Conservation (phyloP, 2,888 invertebrate genomes). For the Agrotis ipsilon region DNA sequence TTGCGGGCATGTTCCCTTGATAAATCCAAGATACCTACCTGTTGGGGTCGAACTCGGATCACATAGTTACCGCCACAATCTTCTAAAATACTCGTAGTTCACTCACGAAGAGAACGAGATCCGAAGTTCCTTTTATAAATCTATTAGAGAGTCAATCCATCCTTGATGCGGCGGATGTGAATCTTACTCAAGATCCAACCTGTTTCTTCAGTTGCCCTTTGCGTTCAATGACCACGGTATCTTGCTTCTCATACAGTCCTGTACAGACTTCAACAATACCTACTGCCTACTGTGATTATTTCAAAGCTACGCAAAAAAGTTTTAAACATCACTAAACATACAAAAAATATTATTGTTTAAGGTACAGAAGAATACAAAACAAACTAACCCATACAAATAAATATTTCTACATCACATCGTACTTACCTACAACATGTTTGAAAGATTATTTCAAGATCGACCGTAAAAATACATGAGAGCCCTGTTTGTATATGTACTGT, state of each 20-base stretch:
- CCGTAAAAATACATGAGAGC: background rate
- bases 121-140: no score
- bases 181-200: no score
- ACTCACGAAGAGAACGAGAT: background rate
- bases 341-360: no score
- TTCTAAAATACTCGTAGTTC: background rate
- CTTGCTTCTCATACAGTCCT: no score
- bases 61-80: background rate
- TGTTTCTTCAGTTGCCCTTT: no score
- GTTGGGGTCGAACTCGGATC: background rate
- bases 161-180: no score
- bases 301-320: background rate
- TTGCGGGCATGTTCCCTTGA: constrained; percentile 20
- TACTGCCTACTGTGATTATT: no score
- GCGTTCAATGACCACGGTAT: no score
- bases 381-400: background rate
- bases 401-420: background rate
- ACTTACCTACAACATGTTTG: constrained; percentile 6
- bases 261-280: no score
- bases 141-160: no score
- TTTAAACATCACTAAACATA: background rate
- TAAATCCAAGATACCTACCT: constrained; percentile 16
- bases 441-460: constrained; percentile 27
- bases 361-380: no score
- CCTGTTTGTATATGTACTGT: no score